Evolutionary conservation across 2,888 invertebrate species (phyloP), one percentile per base, ranked within the genome.

Genomic region (Calameuta pallipes): DNA sequence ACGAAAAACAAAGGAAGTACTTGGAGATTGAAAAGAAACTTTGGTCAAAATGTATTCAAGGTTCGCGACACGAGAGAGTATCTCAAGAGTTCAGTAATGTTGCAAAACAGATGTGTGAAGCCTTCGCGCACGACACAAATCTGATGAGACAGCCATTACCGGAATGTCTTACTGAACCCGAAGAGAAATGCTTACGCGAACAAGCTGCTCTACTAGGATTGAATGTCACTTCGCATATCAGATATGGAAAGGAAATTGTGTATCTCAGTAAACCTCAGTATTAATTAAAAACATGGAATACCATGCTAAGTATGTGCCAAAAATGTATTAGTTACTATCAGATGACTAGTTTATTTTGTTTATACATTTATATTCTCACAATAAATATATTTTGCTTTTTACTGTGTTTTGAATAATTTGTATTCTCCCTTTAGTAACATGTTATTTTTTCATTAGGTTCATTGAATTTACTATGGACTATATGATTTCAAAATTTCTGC

Each of bases 121-220:
- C 89, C 73, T 93, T 94, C 79, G 92, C 92, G 79, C 86, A 90
- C 13, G 93, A 93, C 88, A 81, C 79, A 1, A 88, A 92, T 76
- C 81, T 93, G 56, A 87, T 91, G 76, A 92, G 93, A 78, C 90
- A 94, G 70, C 90, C 92, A 31, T 87, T 95, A 71, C 94, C 94
- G 1, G 88, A 89, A 73, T 92, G 91, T 13, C 87, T 94, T 3
- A 92, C 92, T 83, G 80, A 87, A 2, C 88, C 89, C 68, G 94
- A 94, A 89, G 89, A 92, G 37, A 89, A 91, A 30, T 93, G 92
- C 84, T 88, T 94, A 68, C 92, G 91, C 84, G 87, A 92, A 79
- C 91, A 91, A 56, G 94, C 94, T 78, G 89, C 92, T 34, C 87
- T 87, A 82, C 90, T 92, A 80, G 93, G 93, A 79, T 88, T 94